Conservation (phyloP, 2,113 vertebrate genomes). For the Crotalus tigris region DNA sequence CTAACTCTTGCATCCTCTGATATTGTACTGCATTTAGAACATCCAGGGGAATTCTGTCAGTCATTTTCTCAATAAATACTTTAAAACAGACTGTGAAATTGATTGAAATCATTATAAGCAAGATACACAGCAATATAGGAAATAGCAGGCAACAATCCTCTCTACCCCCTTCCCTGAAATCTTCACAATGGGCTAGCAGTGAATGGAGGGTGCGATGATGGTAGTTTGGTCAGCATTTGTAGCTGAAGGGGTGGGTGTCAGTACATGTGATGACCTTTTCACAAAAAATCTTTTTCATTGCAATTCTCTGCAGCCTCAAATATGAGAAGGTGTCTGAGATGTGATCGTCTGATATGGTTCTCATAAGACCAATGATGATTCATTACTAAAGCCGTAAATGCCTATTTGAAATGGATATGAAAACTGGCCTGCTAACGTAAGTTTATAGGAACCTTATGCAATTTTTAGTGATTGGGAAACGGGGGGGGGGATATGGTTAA, state of each 20-base stretch:
- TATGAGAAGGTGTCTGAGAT: neutral
- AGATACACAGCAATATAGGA: neutral
- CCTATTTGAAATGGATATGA: neutral
- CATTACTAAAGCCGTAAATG: neutral
- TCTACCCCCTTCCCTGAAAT: neutral
- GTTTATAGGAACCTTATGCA: neutral
- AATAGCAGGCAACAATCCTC: neutral
- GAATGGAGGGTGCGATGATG: neutral
- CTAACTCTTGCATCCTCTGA: neutral
- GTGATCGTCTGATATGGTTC: neutral
- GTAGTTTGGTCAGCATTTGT: neutral
- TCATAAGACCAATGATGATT: neutral
- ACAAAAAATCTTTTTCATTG: neutral
- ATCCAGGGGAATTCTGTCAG: neutral
- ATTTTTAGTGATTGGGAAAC: neutral
- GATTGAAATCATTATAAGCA: neutral
- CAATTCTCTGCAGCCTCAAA: neutral
- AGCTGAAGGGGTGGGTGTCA: neutral
- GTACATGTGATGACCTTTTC: neutral
- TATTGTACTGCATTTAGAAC: neutral
- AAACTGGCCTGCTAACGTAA: neutral
- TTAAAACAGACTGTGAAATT: neutral
- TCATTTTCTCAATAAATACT: neutral
- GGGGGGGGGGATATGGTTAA: neutral
- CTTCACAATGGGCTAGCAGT: neutral